A percentile compares a stretch with the other conserved stretches of the same genome.
Evolutionary conservation across 2,113 vertebrate genomes (phyloP).

Genomic region (Xenopus borealis): DNA sequence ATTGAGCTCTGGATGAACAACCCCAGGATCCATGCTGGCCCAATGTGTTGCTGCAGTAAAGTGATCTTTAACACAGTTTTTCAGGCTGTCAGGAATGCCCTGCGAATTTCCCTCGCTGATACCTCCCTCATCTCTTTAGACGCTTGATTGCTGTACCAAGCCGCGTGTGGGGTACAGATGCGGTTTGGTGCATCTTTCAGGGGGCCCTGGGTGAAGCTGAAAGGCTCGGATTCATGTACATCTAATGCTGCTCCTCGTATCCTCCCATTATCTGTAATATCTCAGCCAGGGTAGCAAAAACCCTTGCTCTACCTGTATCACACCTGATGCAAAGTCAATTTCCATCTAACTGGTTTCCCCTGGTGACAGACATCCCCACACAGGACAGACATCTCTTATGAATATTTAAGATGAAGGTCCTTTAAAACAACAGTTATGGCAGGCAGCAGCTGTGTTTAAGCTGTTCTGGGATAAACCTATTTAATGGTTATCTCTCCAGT

Average conservation of each 20-base stretch:
- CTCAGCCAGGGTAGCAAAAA: too few species aligned
- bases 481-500: too few species aligned
- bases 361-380: too few species aligned
- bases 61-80: constrained; percentile 98
- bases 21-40: constrained; percentile 87
- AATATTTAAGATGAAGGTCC: too few species aligned
- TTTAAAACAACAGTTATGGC: too few species aligned
- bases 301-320: too few species aligned
- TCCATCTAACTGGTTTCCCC: too few species aligned
- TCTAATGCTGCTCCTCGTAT: constrained; percentile 96
- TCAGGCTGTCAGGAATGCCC: constrained; percentile 95
- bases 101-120: constrained; percentile 89
- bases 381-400: too few species aligned
- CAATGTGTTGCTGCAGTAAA: constrained; percentile 94
- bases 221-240: constrained; percentile 95
- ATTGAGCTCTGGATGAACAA: constrained; percentile 94
- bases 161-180: constrained; percentile 94
- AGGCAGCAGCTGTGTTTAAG: too few species aligned
- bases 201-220: constrained; percentile 95
- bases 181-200: constrained; percentile 96
- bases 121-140: constrained; percentile 97
- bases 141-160: constrained; percentile 98
- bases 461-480: too few species aligned
- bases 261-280: constrained; percentile 78
- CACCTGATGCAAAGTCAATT: too few species aligned